Evolutionary conservation across 2,113 vertebrate species (phyloP).

Genomic region (Rhinoptilus africanus): DNA sequence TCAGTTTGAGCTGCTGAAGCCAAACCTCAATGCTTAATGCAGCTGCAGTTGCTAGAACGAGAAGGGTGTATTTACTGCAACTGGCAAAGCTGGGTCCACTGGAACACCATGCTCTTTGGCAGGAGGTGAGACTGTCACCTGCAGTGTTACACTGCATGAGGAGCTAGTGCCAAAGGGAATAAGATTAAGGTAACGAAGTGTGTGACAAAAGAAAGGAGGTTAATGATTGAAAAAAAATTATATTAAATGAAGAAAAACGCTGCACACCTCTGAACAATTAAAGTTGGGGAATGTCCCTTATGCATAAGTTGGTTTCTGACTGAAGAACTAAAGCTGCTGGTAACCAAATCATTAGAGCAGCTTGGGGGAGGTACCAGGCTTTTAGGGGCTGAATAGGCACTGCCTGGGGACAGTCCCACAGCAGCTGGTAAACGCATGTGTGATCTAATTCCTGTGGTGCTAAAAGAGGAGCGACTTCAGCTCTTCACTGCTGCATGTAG

Average conservation of each 20-base stretch:
- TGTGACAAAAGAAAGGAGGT: not conserved
- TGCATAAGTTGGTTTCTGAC: not conserved
- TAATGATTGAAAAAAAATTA: not conserved
- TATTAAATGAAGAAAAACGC: not conserved
- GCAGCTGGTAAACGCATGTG: not conserved
- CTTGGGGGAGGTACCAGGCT: not conserved
- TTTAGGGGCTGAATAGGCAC: not conserved
- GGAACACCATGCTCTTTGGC: not conserved
- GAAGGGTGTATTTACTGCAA: not conserved
- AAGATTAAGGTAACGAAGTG: not conserved
- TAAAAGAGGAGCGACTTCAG: not conserved
- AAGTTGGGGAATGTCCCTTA: not conserved
- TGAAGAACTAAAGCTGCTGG: not conserved
- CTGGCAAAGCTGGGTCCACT: not conserved
- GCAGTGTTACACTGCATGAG: fast-evolving
- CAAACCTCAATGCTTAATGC: not conserved
- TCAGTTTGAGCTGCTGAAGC: not conserved
- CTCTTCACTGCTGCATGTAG: not conserved
- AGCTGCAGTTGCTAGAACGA: not conserved
- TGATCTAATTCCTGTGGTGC: not conserved
- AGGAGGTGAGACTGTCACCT: not conserved
- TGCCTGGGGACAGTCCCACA: not conserved
- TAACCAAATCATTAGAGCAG: not conserved
- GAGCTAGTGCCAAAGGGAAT: not conserved
- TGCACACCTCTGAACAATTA: not conserved